Evolutionary conservation across 2,797 vertebrate species (phyloP), one percentile per base, ranked within the genome.

Genomic region (Myotis findleyi): DNA sequence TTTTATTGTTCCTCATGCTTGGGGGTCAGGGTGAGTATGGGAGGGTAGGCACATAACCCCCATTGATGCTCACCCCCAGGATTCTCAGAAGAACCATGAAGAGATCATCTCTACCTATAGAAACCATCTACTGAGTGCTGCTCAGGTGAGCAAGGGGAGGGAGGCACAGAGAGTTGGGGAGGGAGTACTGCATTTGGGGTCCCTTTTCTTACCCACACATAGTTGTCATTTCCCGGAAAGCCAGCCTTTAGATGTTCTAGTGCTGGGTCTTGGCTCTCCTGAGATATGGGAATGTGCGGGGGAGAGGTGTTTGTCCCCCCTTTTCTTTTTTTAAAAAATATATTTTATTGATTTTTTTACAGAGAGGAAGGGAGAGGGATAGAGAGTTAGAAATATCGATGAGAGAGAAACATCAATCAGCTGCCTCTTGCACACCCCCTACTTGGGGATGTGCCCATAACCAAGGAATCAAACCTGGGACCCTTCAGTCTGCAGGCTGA

Each of bases 121-220:
- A 82, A 98, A 91, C 21, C 98, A 98, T 38, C 96, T 99, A 2
- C 98, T 99, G 84, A 96, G 97, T 0, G 98, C 98, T 5, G 98
- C 98, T 87, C 98, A 95, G 98, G 98, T 98, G 96, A 96, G 97
- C 80, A 16, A 18, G 51, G 36, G 72, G 49, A 68, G 62, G 53
- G 18, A 27, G 33, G 76, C 86, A 36, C 14, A 53, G 51, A 57
- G 16, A 38, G 1, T 25, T 16, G 25, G 76, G 49, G 16, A 10
- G 36, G 53, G 33, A 36, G 5, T 8, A 6, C 16, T 55, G 36
- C 14, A 16, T 72, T 62, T 66, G 59, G 30, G 47, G 6, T 47
- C 49, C 25, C 20, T 73, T 66, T 20, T 85, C 27, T 71, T 33
- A 53, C 55, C 51, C 73, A 12, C 23, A 33, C 30, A 44, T 17